phyloP scores from a whole-genome alignment of 2,113 vertebrate genomes.

The Phyllostomus hastatus region DNA sequence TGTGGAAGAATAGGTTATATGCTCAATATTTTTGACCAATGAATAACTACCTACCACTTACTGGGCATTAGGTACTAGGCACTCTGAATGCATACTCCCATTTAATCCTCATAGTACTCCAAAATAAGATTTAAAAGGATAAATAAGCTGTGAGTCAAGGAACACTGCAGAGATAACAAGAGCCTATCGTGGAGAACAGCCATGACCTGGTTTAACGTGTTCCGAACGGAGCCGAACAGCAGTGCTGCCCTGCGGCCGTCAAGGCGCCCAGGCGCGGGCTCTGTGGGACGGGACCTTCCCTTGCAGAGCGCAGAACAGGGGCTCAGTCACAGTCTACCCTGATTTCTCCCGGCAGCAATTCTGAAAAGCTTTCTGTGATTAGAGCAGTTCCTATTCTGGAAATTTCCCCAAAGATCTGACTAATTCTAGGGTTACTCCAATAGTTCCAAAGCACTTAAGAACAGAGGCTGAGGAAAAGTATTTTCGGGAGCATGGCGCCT shows the following conservation, averaged over 20 bases:
- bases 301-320: not conserved
- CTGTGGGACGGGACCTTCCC: not conserved
- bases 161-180: not conserved
- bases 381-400: not conserved
- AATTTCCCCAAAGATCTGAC: not conserved
- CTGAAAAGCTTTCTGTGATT: slow-evolving; percentile 2
- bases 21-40: not conserved
- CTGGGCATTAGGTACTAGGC: not conserved
- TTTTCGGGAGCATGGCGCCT: not conserved
- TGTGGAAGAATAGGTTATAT: not conserved
- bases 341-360: not conserved
- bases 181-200: not conserved
- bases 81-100: not conserved
- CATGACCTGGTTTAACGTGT: not conserved
- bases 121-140: slow-evolving; percentile 1
- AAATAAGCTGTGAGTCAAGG: not conserved
- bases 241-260: not conserved
- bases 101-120: not conserved
- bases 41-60: not conserved
- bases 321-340: not conserved
- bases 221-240: not conserved
- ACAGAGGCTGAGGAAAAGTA: slow-evolving; percentile 23
- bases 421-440: not conserved
- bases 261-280: not conserved
- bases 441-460: slow-evolving; percentile 25